phyloP scores from a whole-genome alignment of 2,113 vertebrate species.

The Proteles cristata region DNA sequence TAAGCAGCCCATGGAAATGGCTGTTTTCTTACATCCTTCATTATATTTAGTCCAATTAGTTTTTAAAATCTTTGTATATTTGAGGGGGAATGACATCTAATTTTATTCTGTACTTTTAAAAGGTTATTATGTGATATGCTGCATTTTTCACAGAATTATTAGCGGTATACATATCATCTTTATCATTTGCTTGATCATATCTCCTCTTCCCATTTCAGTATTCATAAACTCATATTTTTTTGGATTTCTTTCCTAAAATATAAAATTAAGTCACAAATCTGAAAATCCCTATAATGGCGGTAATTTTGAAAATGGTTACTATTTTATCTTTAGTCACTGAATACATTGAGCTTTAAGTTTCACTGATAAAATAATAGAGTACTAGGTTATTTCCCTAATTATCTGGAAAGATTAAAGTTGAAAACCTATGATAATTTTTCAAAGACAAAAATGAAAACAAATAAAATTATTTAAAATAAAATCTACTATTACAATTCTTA shows the following conservation, averaged over 20 bases:
- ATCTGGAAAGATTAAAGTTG: not conserved
- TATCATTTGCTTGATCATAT: not conserved
- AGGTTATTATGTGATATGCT: not conserved
- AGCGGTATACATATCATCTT: not conserved
- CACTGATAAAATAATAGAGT: not conserved
- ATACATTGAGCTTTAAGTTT: not conserved
- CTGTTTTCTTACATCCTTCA: not conserved
- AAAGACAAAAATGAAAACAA: not conserved
- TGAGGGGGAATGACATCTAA: not conserved
- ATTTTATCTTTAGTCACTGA: not conserved
- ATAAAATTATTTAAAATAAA: conserved; percentile 25
- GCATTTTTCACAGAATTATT: not conserved
- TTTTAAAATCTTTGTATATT: not conserved
- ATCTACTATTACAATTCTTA: not conserved
- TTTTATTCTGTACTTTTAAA: not conserved
- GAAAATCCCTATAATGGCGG: not conserved
- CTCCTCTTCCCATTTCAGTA: not conserved
- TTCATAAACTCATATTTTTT: not conserved
- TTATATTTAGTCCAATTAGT: not conserved
- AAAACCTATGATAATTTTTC: not conserved
- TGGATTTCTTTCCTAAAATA: not conserved
- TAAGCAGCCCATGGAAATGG: not conserved
- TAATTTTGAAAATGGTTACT: not conserved
- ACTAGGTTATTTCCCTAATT: not conserved
- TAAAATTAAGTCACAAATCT: not conserved